Percentiles rank a stretch among this genome's conserved stretches.
Conservation (phyloP, 2,113 vertebrate genomes). For the Apistogramma diplotaenia region DNA sequence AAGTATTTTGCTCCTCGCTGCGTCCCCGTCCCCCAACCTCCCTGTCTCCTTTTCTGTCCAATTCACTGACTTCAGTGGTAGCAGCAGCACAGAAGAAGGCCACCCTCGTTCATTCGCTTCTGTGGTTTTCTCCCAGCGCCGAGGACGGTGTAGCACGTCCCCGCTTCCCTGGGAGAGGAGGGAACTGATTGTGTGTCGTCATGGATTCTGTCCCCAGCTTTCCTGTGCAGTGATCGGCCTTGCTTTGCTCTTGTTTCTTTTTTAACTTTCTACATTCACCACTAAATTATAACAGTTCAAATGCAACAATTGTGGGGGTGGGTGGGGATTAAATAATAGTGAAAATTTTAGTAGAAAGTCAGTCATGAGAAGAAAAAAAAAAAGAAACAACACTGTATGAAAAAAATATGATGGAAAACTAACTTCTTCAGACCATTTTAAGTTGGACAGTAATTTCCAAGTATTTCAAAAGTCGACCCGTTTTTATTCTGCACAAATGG, state of each 20-base stretch:
- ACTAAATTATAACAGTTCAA: constrained; percentile 92
- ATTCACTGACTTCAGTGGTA: constrained; percentile 47
- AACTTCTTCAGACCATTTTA: constrained; percentile 82
- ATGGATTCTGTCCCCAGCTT: constrained; percentile 90
- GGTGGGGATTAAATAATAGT: constrained; percentile 60
- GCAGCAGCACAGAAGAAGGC: constrained; percentile 66
- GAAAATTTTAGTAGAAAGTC: constrained; percentile 81
- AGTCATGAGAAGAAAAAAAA: constrained; percentile 81
- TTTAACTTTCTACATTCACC: constrained; percentile 90
- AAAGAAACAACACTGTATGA: constrained; percentile 78
- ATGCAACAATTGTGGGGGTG: constrained; percentile 66
- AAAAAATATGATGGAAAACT: constrained; percentile 72
- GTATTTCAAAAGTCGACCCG: constrained; percentile 88
- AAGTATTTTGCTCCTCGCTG: constrained; percentile 48
- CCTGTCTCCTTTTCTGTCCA: constrained; percentile 12
- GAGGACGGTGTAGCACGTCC: constrained; percentile 71
- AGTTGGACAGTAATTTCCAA: constrained; percentile 79
- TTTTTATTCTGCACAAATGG: constrained; percentile 91
- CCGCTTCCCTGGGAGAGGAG: constrained; percentile 66
- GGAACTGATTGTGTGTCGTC: constrained; percentile 85
- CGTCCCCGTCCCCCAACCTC: not conserved
- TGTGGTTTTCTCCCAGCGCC: constrained; percentile 80
- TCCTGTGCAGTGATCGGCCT: constrained; percentile 94
- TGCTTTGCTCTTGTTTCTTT: constrained; percentile 93
- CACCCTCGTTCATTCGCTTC: constrained; percentile 80